A percentile compares a stretch with the other conserved stretches of the same genome.
phyloP scores from a whole-genome alignment of 1,140 invertebrate species.

The Mya arenaria region DNA sequence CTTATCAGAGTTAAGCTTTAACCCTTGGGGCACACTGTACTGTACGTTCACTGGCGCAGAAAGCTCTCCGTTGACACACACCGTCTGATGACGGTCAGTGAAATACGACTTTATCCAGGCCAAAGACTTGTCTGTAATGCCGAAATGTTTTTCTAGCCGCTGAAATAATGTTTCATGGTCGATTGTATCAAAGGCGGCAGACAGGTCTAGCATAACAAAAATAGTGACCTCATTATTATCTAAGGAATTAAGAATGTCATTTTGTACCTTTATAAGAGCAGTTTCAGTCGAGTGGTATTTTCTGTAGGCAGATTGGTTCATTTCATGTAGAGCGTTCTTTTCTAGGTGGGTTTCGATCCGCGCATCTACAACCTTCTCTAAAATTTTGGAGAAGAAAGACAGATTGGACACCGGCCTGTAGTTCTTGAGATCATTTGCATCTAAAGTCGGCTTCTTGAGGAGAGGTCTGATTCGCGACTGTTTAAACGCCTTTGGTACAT shows the following conservation, averaged over 20 bases:
- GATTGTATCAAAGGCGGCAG: slow-evolving; percentile 33
- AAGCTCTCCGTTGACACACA: background rate
- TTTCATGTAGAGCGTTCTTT: background rate
- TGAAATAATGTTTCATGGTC: slow-evolving; percentile 25
- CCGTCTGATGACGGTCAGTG: slow-evolving; percentile 6
- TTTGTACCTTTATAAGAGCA: slow-evolving; percentile 29
- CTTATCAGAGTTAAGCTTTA: too few species aligned
- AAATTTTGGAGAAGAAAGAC: background rate
- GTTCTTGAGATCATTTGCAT: background rate
- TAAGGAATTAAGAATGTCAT: slow-evolving; percentile 16
- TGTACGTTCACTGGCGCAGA: background rate
- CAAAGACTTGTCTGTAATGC: background rate
- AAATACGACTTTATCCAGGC: background rate
- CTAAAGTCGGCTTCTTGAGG: background rate
- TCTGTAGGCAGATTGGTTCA: slow-evolving; percentile 21
- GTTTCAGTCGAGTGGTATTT: slow-evolving; percentile 19
- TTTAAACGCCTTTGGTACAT: slow-evolving; percentile 13
- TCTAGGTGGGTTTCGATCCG: background rate
- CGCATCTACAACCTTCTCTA: background rate
- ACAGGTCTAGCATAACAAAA: slow-evolving; percentile 23
- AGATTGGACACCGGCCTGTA: slow-evolving; percentile 5
- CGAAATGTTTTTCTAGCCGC: slow-evolving; percentile 2
- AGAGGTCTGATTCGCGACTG: background rate
- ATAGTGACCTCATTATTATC: background rate
- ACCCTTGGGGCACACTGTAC: slow-evolving; percentile 39